Evolutionary conservation across 1,140 invertebrate species (phyloP).

Genomic region (Cyclina sinensis): DNA sequence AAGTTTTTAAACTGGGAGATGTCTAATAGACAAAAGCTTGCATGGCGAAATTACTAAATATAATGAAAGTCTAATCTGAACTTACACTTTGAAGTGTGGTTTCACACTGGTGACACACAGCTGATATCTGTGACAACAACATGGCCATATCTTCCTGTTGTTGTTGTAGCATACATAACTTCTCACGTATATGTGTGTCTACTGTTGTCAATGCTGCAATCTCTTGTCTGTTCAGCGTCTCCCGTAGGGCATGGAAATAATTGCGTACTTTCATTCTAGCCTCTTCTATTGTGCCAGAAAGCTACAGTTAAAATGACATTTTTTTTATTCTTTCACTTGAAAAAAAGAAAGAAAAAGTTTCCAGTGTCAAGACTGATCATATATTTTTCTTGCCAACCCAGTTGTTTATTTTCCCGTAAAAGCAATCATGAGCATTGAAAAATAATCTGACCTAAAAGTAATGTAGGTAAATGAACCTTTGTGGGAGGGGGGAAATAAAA

Average conservation of each 20-base stretch:
- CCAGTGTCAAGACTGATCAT: too few species aligned
- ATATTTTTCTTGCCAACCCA: too few species aligned
- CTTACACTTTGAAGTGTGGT: constrained; percentile 87
- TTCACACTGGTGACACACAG: constrained; percentile 89
- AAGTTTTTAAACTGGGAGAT: too few species aligned
- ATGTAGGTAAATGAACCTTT: too few species aligned
- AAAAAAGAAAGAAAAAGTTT: too few species aligned
- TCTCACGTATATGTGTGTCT: constrained; percentile 89
- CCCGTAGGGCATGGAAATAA: constrained; percentile 89
- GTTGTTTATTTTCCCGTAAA: too few species aligned
- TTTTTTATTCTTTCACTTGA: too few species aligned
- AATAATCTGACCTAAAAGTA: too few species aligned
- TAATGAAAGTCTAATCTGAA: not conserved
- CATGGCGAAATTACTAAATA: too few species aligned
- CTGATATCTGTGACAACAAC: constrained; percentile 89
- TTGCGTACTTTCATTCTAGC: constrained; percentile 87
- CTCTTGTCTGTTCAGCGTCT: constrained; percentile 88
- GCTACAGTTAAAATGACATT: constrained; percentile 71
- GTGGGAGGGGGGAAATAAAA: too few species aligned
- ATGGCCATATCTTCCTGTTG: constrained; percentile 89
- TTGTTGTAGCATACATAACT: constrained; percentile 88
- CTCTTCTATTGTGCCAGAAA: constrained; percentile 87
- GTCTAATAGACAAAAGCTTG: too few species aligned
- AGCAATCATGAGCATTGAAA: too few species aligned
- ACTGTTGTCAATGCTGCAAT: constrained; percentile 88